Percentiles rank a stretch among this genome's conserved stretches.
phyloP scores from a whole-genome alignment of 2,888 invertebrate genomes.

The Monoplex corrugatus region DNA sequence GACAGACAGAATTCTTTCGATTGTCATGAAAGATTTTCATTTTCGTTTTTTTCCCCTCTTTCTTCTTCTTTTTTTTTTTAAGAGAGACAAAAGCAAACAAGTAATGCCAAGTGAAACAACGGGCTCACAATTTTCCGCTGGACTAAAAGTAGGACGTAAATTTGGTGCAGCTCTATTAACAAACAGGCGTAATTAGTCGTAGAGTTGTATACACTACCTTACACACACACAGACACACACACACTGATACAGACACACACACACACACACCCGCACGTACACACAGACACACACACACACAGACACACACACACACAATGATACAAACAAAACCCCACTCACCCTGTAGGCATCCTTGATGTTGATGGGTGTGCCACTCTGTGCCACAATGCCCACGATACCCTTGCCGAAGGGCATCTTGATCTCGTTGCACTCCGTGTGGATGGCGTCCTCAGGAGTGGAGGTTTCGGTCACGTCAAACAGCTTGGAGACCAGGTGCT shows the following conservation, averaged over 20 bases:
- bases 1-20: too few relatives aligned
- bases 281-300: slow-evolving; percentile 8
- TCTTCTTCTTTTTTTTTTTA: too few relatives aligned
- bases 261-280: background rate
- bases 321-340: slow-evolving; percentile 69
- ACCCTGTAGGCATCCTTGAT: slow-evolving; percentile 96
- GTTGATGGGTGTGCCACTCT: slow-evolving; percentile 94
- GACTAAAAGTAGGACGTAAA: too few relatives aligned
- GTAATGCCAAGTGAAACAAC: too few relatives aligned
- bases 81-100: too few relatives aligned
- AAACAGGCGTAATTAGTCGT: too few relatives aligned
- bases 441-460: slow-evolving; percentile 82
- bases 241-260: background rate
- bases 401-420: slow-evolving; percentile 95
- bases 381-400: slow-evolving; percentile 95
- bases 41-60: too few relatives aligned
- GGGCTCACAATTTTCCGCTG: too few relatives aligned
- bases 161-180: too few relatives aligned
- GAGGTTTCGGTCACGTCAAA: slow-evolving; percentile 97
- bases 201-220: too few relatives aligned
- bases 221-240: background rate
- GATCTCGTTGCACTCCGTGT: slow-evolving; percentile 76
- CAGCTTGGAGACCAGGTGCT: slow-evolving; percentile 94
- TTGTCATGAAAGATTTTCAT: too few relatives aligned
- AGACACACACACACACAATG: background rate